phyloP scores from a whole-genome alignment of 2,113 vertebrate genomes.

The Peromyscus polionotus region DNA sequence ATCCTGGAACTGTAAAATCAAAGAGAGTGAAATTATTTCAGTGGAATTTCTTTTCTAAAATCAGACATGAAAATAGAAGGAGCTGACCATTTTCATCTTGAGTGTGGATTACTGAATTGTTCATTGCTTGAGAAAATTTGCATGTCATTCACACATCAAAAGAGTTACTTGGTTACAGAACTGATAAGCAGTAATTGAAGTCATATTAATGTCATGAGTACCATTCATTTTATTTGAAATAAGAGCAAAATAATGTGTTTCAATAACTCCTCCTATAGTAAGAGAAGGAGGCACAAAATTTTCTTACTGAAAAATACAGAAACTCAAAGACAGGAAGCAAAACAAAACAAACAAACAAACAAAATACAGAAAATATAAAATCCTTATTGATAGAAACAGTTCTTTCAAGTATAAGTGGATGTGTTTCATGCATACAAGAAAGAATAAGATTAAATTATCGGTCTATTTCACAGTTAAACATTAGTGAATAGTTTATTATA shows the following conservation, averaged over 20 bases:
- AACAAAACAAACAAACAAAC: not conserved
- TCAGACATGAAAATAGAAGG: not conserved
- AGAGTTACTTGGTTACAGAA: not conserved
- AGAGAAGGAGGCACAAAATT: not conserved
- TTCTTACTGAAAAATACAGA: not conserved
- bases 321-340: not conserved
- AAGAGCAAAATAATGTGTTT: not conserved
- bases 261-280: not conserved
- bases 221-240: slow-evolving; percentile 37
- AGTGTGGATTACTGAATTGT: slow-evolving; percentile 5
- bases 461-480: not conserved
- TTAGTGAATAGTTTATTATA: not conserved
- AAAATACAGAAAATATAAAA: not conserved
- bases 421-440: not conserved
- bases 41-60: not conserved
- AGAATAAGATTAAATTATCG: not conserved
- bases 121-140: slow-evolving; percentile 24
- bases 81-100: slow-evolving; percentile 31
- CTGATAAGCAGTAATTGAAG: slow-evolving; percentile 51
- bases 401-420: not conserved
- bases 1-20: not conserved
- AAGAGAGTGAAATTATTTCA: not conserved
- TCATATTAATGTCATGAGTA: not conserved
- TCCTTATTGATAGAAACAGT: not conserved
- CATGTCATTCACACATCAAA: slow-evolving; percentile 42